Base-by-base conservation (phyloP, 2,888 invertebrate genomes). In the Capitulum mitella region DNA sequence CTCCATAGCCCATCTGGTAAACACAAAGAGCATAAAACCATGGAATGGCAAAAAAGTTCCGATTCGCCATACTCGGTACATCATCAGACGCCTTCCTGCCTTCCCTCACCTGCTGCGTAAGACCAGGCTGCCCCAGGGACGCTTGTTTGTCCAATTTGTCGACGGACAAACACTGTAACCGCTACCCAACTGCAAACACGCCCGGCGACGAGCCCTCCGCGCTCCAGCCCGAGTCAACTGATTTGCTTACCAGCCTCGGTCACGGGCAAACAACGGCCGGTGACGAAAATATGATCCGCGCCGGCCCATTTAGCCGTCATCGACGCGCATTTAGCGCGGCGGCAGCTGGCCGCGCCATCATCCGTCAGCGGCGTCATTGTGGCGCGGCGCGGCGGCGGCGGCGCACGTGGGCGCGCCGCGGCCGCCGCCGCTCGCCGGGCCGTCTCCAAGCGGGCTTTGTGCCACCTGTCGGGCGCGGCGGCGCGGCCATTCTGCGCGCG, bases 121-220 rank as follows among this genome's bases (percentile, higher is more conserved):
- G n/a, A n/a, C n/a, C n/a, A n/a, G n/a, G n/a, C n/a, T n/a, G n/a
- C n/a, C n/a, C n/a, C n/a, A n/a, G n/a, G n/a, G n/a, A n/a, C 19
- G 58, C 12, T 29, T 58, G 58, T 58, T 58, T 58, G 58, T 29
- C 58, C 58, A 58, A 58, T 58, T 58, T 58, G 58, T 29, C 58
- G 58, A 14, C 29, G 58, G n/a, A n/a, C 58, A 58, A 58, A 29
- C 58, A 58, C 10, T 58, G 58, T 58, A 58, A 58, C n/a, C 58
- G 58, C 58, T 58, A 58, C 58, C 58, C 58, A 58, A 29, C 58
- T 10, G 29, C 58, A 58, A 58, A 58, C 58, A 58, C 58, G 0
- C 1, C n/a, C 29, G 8, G 29, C 51, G 10, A 5, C 58, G 29
- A 0, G 2, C 29, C n/a, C 58, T 58, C 58, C 29, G 8, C n/a